Conservation (phyloP, 2,113 vertebrate species). For the Oophaga pumilio region DNA sequence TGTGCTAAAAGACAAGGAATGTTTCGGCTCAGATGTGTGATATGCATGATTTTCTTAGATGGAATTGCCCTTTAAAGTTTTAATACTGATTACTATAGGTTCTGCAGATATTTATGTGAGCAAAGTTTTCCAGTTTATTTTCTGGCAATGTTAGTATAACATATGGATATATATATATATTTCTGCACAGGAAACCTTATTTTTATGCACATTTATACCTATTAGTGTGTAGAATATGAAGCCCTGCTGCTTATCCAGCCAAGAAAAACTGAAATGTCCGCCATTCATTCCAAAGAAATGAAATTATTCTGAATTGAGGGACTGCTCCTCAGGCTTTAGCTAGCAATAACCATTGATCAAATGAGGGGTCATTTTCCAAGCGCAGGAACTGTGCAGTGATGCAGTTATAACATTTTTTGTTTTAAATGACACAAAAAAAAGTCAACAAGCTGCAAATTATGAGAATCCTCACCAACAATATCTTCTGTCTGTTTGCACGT, state of each 20-base stretch:
- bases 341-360: not conserved
- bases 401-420: not conserved
- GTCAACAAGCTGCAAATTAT: not conserved
- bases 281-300: not conserved
- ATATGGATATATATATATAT: constrained; percentile 2
- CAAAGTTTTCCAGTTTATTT: not conserved
- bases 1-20: no score
- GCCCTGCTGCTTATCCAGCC: not conserved
- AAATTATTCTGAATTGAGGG: not conserved
- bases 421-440: not conserved
- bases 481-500: not conserved
- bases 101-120: not conserved
- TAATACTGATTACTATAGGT: not conserved
- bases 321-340: not conserved
- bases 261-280: not conserved
- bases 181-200: not conserved
- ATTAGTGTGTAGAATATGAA: not conserved
- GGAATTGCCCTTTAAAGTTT: not conserved
- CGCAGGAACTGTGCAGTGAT: not conserved
- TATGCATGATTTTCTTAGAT: not conserved
- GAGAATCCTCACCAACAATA: not conserved
- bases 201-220: constrained; percentile 5
- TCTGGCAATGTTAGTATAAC: constrained; percentile 8
- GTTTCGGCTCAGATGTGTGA: not conserved
- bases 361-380: not conserved